Evolutionary conservation across 2,113 vertebrate species (phyloP).

Genomic region (Numenius arquata): DNA sequence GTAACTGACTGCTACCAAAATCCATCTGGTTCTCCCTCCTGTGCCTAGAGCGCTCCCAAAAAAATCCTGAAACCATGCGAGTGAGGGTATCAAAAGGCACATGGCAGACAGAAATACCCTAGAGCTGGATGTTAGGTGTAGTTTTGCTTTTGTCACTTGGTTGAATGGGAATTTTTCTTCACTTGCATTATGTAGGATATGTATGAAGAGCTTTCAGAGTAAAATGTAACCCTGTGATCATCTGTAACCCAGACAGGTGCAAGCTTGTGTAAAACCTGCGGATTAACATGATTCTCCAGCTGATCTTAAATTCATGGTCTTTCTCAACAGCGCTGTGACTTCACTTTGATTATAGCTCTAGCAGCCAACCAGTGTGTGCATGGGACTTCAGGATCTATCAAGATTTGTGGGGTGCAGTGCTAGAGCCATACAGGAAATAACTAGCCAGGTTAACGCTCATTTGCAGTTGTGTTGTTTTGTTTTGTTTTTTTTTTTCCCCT

Average conservation of each 20-base stretch:
- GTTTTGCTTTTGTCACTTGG: not conserved
- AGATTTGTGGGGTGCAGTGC: not conserved
- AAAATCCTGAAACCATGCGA: not conserved
- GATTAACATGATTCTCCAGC: not conserved
- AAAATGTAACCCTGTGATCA: not conserved
- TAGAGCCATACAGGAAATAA: not conserved
- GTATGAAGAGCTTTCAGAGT: not conserved
- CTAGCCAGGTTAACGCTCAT: not conserved
- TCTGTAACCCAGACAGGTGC: not conserved
- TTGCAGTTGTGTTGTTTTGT: not conserved
- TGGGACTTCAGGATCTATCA: not conserved
- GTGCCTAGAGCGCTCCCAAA: not conserved
- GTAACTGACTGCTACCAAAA: not conserved
- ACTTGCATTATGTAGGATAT: not conserved
- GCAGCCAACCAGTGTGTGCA: not conserved
- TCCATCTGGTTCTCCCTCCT: not conserved
- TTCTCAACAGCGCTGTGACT: not conserved
- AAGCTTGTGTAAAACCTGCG: accelerated
- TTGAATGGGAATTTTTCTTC: not conserved
- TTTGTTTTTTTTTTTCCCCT: not conserved
- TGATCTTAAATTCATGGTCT: not conserved
- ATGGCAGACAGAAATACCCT: not conserved
- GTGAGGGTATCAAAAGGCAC: not conserved
- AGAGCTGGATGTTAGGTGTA: accelerated
- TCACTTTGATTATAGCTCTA: not conserved